Base-by-base conservation (phyloP, 2,888 invertebrate species). In the Schrankia costaestrigalis region DNA sequence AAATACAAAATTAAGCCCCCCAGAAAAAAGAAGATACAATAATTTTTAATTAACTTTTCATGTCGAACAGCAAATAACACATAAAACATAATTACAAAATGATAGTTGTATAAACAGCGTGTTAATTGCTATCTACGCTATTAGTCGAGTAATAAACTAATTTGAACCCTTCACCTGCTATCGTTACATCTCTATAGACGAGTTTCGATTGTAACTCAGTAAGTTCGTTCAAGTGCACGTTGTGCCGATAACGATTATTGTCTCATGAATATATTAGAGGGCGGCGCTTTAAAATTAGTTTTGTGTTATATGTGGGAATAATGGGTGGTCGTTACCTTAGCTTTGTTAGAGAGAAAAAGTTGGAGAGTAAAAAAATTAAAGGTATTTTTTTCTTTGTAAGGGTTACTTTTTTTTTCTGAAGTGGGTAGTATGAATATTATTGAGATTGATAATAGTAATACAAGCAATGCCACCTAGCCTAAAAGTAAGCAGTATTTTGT, bases 261-360 rank as follows among this genome's bases (percentile, higher is more conserved):
- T 61, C 45, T 56, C 46, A 47, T 62, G 64, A 68, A 70, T 70
- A 63, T 54, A 52, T 55, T 53, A 46, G 31, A 30, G 30, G 26
- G 30, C 31, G 39, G 42, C 43, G 47, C 55, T 50, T 33, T 46
- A 34, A 24, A 42, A 40, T 41, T 38, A 35, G 35, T 48, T 37
- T 3, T 23, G 23, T 27, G 7, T 25, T 11, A 11, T 14, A 8
- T 14, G 11, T 22, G 14, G 23, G 22, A 11, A 23, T 30, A 15
- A 10, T 19, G 12, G 9, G 6, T 9, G n/a, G 5, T 8, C 11
- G 11, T 3, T 8, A n/a, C 21, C 9, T 21, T n/a, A 9, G 21
- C 18, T 7, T 8, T 18, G n/a, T 7, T 18, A n/a, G 18, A 2
- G n/a, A 8, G n/a, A n/a, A 18, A 6, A 18, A 18, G n/a, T n/a